Conservation (phyloP, 2,113 vertebrate species). For the Hemichromis elongatus region DNA sequence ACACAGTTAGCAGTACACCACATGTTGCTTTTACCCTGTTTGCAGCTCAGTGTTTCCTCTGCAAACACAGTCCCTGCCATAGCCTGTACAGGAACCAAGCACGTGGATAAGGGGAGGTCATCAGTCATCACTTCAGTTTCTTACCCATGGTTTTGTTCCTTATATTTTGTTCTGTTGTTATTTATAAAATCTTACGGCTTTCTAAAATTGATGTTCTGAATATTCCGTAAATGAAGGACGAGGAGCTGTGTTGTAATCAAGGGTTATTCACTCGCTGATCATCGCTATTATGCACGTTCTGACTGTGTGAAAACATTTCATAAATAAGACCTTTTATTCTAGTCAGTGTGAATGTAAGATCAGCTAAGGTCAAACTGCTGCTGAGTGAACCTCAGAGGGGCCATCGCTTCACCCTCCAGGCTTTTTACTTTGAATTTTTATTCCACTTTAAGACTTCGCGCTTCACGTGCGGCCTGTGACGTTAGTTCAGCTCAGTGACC, state of each 20-base stretch:
- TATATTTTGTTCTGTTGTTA: constrained; percentile 12
- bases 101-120: constrained; percentile 4
- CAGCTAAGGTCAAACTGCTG: neutral
- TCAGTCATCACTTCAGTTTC: neutral
- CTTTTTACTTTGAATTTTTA: neutral
- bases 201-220: neutral
- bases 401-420: neutral
- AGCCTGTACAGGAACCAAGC: neutral
- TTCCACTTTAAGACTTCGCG: neutral
- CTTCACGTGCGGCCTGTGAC: constrained; percentile 38
- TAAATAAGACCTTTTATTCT: neutral
- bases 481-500: constrained; percentile 11
- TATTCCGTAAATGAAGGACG: neutral
- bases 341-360: neutral
- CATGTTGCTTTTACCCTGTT: neutral
- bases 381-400: neutral
- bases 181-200: constrained; percentile 33
- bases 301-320: neutral
- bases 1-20: neutral
- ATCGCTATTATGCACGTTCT: neutral
- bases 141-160: neutral
- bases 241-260: neutral
- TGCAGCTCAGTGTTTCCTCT: neutral
- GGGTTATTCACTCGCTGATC: neutral
- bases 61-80: neutral